Conservation (phyloP, 2,888 invertebrate species). For the Rotaria magnacalcarata region DNA sequence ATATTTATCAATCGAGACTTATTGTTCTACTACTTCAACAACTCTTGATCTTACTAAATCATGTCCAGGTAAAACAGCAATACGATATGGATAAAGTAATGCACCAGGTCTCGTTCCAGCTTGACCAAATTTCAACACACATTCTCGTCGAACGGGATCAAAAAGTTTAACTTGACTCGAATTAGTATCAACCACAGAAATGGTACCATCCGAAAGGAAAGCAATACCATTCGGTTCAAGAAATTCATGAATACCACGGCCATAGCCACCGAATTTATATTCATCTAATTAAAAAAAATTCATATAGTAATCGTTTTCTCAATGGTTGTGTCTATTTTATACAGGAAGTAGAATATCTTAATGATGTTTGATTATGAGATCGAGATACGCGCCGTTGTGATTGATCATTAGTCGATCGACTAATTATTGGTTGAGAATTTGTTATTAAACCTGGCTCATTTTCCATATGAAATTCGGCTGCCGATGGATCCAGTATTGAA, state of each 20-base stretch:
- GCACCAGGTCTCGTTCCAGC: conserved; percentile 8
- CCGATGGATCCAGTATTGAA: conserved; percentile 4
- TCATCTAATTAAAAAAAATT: background rate
- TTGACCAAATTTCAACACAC: background rate
- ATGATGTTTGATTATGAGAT: background rate
- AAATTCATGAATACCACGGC: conserved; percentile 7
- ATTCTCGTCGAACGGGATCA: conserved; percentile 16
- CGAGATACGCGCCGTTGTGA: background rate
- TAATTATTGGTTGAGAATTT: background rate
- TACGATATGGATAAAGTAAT: conserved; percentile 21
- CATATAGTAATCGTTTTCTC: too few species aligned
- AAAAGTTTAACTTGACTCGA: conserved; percentile 5
- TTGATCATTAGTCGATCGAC: background rate
- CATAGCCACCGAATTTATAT: conserved; percentile 34
- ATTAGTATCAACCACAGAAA: conserved; percentile 28
- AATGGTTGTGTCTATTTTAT: background rate
- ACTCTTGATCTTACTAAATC: background rate
- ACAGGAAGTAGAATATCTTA: background rate
- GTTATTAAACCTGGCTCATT: background rate
- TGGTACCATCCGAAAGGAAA: background rate
- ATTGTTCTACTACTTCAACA: too few species aligned
- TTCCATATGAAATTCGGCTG: background rate
- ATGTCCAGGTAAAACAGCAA: conserved; percentile 15
- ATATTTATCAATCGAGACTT: too few species aligned
- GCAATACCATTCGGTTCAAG: conserved; percentile 15